Evolutionary conservation across 53 echinoderm and acorn worm genomes (phyloP), one percentile per base, ranked within the genome.

Genomic region (Stichopus horrens): DNA sequence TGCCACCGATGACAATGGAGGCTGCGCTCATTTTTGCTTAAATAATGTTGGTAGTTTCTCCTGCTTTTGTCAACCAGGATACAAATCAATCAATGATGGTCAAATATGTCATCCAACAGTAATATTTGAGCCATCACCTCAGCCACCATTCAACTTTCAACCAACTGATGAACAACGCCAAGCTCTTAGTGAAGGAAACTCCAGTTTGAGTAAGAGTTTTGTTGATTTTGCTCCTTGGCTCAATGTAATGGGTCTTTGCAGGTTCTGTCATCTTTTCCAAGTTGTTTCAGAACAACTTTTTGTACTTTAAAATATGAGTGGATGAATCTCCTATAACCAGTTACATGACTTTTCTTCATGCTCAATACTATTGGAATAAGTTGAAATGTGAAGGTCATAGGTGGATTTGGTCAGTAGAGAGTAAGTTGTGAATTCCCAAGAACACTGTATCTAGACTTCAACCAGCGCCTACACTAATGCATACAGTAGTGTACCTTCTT

Each of bases 1-100:
- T 56, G 86, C 81, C 0, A 87, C 86, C 23, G 78, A 77, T n/a
- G 22, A 65, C 57, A 91, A 84, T 57, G 91, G 94, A 7, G 67
- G 75, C 6, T 96, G 96, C 52, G 90, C 90, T 4, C 93, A 94
- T 7, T 74, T 86, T 14, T 96, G 96, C 16, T 74, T 73, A 58
- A 96, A 96, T 74, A 86, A 77, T 8, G 53, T 54, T 79, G 96
- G 96, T 0, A 89, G 91, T 52, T 91, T 83, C 58, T 73, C 74
- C 1, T 96, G 96, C 57, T 53, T 16, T 73, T 96, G 96, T 67
- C 23, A 52, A 2, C 73, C 59, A 7, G 90, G 90, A 4, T 94
- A 60, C 75, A 21, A 52, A 4, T 79, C 91, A 11, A 68, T 86
- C 8, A 53, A 66, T 7, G 91, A 94, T 52, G 90, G 91, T n/a